Percentiles rank a stretch among this genome's conserved stretches.
Evolutionary conservation across 2,888 invertebrate species (phyloP).

Genomic region (Dastarcus helophoroides): DNA sequence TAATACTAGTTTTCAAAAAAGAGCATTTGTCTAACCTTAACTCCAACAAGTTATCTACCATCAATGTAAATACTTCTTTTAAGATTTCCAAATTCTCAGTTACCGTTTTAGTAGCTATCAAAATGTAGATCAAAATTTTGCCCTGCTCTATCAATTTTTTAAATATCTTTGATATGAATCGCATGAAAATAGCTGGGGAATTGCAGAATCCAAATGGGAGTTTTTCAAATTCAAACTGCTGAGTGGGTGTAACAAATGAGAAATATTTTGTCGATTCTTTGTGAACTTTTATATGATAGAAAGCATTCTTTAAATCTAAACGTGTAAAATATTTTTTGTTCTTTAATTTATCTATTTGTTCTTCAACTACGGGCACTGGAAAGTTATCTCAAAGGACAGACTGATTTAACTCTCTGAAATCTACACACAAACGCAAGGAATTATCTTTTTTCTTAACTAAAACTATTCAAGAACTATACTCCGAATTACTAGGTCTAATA

Average conservation of each 20-base stretch:
- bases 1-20: conserved; percentile 14
- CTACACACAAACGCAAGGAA: conserved; percentile 20
- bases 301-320: conserved; percentile 17
- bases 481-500: conserved; percentile 19
- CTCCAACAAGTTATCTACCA: conserved; percentile 4
- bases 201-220: conserved; percentile 21
- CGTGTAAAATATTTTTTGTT: conserved; percentile 15
- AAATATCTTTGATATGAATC: conserved; percentile 12
- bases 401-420: conserved; percentile 21
- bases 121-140: conserved; percentile 9
- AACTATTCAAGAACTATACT: conserved; percentile 20
- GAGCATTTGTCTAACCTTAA: conserved; percentile 16
- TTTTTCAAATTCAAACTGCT: conserved; percentile 15
- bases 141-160: conserved; percentile 5
- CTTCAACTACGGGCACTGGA: conserved; percentile 21
- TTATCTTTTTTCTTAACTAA: conserved; percentile 20
- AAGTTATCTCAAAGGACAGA: conserved; percentile 19
- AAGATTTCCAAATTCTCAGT: conserved; percentile 10
- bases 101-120: conserved; percentile 9
- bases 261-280: conserved; percentile 14
- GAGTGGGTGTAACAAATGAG: conserved; percentile 18
- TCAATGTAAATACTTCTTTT: conserved; percentile 7
- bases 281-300: conserved; percentile 16
- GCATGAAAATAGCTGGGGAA: conserved; percentile 16
- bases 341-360: conserved; percentile 16